phyloP scores from a whole-genome alignment of 1,140 invertebrate genomes.

The Eupristina koningsbergeri region DNA sequence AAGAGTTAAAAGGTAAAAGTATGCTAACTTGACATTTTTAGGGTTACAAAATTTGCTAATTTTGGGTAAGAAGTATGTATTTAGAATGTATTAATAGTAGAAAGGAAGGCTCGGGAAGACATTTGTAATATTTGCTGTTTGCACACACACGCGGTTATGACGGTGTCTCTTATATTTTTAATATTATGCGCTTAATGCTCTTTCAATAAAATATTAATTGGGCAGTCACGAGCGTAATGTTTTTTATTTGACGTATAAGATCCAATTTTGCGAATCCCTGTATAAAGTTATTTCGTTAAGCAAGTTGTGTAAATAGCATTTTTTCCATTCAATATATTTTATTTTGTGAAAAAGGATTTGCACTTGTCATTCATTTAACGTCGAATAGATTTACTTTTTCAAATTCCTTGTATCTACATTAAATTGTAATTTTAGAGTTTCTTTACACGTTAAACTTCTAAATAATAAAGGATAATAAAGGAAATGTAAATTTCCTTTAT shows the following conservation, averaged over 20 bases:
- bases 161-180: slow-evolving; percentile 17
- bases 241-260: not conserved
- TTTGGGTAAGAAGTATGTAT: not conserved
- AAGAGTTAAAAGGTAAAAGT: not conserved
- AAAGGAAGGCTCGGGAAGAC: slow-evolving; percentile 59
- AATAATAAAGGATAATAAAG: not conserved
- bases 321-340: not conserved
- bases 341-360: not conserved
- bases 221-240: slow-evolving; percentile 19
- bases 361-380: not conserved
- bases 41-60: slow-evolving; percentile 9
- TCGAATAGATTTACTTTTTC: too few species aligned
- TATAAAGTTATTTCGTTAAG: not conserved
- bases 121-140: slow-evolving; percentile 64
- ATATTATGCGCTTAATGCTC: slow-evolving; percentile 40
- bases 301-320: not conserved
- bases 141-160: not conserved
- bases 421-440: not conserved
- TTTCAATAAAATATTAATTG: slow-evolving; percentile 1
- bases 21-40: slow-evolving; percentile 8
- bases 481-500: not conserved
- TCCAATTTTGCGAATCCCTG: not conserved
- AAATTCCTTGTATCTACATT: not conserved
- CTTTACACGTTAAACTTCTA: not conserved
- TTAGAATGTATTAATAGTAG: slow-evolving; percentile 20